Conservation (phyloP, 1,140 invertebrate genomes). For the Propsilocerus akamusi region DNA sequence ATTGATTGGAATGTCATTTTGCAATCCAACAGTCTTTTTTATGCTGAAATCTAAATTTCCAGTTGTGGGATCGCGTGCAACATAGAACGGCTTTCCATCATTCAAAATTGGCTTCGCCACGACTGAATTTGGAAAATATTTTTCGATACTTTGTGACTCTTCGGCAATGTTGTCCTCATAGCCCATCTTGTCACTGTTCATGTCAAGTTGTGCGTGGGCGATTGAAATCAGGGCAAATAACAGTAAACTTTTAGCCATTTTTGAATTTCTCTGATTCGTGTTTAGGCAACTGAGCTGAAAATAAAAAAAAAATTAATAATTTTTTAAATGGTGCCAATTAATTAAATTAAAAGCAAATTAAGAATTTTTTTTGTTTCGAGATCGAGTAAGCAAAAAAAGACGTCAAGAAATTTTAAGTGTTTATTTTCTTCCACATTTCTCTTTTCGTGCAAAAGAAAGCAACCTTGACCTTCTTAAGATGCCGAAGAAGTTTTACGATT, state of each 20-base stretch:
- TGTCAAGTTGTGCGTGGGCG: not conserved
- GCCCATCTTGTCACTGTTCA: not conserved
- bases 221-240: not conserved
- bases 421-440: too few relatives aligned
- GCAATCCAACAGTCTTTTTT: constrained; percentile 26
- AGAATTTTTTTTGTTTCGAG: too few relatives aligned
- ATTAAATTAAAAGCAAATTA: too few relatives aligned
- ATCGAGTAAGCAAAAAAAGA: too few relatives aligned
- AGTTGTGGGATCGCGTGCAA: constrained; percentile 45
- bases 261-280: not conserved
- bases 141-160: not conserved
- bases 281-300: not conserved
- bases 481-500: too few relatives aligned
- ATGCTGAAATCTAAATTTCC: constrained; percentile 40
- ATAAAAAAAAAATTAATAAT: not conserved
- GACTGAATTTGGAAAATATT: constrained; percentile 7
- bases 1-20: constrained; percentile 18
- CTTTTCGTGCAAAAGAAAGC: too few relatives aligned
- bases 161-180: not conserved
- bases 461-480: too few relatives aligned
- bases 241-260: not conserved
- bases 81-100: constrained; percentile 46
- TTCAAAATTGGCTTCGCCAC: constrained; percentile 32
- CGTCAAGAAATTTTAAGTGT: too few relatives aligned
- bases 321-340: not conserved